These are phyloP conservation scores for Bos indicus DNA, from an alignment of 2,113 vertebrate genomes.

Conservation along the genomic window DNA sequence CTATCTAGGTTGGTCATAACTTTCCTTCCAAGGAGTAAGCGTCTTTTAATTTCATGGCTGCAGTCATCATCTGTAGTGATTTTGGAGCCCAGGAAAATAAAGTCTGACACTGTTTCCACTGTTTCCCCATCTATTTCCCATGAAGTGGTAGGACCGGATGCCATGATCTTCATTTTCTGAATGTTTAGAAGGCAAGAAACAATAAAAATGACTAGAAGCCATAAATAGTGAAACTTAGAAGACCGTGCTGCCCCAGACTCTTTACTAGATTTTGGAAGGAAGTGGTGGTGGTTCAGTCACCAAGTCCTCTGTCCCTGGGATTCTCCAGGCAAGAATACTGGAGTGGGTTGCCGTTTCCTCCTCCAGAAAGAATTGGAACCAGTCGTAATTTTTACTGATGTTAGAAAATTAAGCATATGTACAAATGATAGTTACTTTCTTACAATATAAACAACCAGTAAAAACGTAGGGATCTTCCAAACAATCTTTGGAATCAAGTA, in stretches of 20 bases:
- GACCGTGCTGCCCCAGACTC: rapidly evolving
- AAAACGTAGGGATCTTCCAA: not conserved
- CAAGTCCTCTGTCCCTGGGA: not conserved
- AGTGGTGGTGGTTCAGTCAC: not conserved
- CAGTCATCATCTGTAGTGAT: too few species aligned
- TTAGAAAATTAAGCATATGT: not conserved
- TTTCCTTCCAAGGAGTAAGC: too few species aligned
- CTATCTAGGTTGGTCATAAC: too few species aligned
- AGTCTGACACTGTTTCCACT: too few species aligned
- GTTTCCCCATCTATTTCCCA: too few species aligned
- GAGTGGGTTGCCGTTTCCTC: not conserved
- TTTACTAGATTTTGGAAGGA: rapidly evolving
- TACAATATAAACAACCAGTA: not conserved
- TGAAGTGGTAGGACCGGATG: too few species aligned
- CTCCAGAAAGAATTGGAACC: not conserved
- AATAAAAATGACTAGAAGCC: too few species aligned
- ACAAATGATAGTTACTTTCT: not conserved
- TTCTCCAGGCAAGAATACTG: not conserved
- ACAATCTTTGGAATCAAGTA: not conserved
- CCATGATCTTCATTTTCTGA: too few species aligned
- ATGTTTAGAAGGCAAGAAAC: not conserved
- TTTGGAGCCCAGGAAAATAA: too few species aligned
- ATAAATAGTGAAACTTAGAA: rapidly evolving
- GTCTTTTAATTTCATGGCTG: too few species aligned
- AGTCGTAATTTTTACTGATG: not conserved